Percentiles rank a stretch among this genome's conserved stretches.
Conservation (phyloP, 1,140 invertebrate genomes). For the Drosophila pandora region DNA sequence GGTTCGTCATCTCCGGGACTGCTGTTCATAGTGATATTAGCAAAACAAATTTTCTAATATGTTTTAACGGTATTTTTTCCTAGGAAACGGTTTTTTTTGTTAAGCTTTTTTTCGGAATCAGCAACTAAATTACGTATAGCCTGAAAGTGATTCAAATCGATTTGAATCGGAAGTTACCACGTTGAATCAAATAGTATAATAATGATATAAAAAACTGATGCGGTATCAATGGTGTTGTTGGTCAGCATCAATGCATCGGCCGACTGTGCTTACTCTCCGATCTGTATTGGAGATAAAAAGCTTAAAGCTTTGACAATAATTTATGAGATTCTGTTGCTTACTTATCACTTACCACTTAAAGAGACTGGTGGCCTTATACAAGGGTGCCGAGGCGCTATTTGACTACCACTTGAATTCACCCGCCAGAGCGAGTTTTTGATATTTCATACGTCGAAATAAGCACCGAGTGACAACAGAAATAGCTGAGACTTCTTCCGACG, state of each 20-base stretch:
- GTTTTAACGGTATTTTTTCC: too few species aligned
- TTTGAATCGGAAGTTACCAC: too few species aligned
- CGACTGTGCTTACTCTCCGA: not conserved
- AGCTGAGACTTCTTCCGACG: constrained; percentile 37
- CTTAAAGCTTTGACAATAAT: constrained; percentile 1
- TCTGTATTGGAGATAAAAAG: constrained; percentile 1
- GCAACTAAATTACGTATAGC: too few species aligned
- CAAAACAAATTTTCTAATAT: too few species aligned
- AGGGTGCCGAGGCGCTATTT: constrained; percentile 42
- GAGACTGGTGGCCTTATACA: constrained; percentile 13
- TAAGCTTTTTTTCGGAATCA: too few species aligned
- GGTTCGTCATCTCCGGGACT: too few species aligned
- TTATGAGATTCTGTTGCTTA: constrained; percentile 20
- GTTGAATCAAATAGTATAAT: too few species aligned
- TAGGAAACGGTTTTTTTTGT: too few species aligned
- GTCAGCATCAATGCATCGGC: not conserved
- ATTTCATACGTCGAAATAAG: constrained; percentile 33
- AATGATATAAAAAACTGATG: too few species aligned
- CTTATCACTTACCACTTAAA: constrained; percentile 23
- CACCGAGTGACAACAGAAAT: constrained; percentile 47
- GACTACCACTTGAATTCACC: constrained; percentile 46
- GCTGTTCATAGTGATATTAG: too few species aligned
- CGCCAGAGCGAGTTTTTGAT: constrained; percentile 10
- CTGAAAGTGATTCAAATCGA: too few species aligned
- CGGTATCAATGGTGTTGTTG: not conserved